These are phyloP conservation scores for Setophaga petechia DNA, from an alignment of 2,113 vertebrate genomes.

Conservation along the genomic window DNA sequence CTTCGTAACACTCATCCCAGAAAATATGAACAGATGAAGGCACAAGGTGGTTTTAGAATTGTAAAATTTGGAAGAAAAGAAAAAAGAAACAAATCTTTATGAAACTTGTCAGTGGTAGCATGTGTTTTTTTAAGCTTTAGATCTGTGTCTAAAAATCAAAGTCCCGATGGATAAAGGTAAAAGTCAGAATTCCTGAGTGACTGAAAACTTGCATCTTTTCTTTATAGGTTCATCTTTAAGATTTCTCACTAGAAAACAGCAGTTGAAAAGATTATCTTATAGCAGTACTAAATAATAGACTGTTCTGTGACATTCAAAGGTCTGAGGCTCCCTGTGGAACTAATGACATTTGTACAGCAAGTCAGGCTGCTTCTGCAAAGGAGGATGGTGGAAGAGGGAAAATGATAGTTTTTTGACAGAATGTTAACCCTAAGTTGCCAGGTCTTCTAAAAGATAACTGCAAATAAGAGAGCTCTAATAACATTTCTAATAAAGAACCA, in stretches of 20 bases:
- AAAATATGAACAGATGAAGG: not conserved
- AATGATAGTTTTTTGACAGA: conserved; percentile 27
- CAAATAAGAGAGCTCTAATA: not conserved
- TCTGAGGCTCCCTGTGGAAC: conserved; percentile 60
- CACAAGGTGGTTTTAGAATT: not conserved
- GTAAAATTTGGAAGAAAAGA: not conserved
- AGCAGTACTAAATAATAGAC: conserved; percentile 69
- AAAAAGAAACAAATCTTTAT: not conserved
- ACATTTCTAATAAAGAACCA: not conserved
- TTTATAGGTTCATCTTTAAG: conserved; percentile 55
- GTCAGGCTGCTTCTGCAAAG: conserved; percentile 38
- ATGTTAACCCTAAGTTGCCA: conserved; percentile 28
- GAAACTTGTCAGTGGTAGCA: not conserved
- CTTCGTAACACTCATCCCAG: not conserved
- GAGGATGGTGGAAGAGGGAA: not conserved
- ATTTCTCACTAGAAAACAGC: conserved; percentile 64
- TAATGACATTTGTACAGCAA: conserved; percentile 72
- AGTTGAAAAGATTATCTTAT: conserved; percentile 72
- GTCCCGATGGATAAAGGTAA: conserved; percentile 32
- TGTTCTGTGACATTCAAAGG: conserved; percentile 52
- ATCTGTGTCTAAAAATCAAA: conserved; percentile 38
- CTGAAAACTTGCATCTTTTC: conserved; percentile 52
- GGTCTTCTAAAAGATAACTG: conserved; percentile 9
- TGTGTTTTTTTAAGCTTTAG: conserved; percentile 30
- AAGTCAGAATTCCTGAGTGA: conserved; percentile 54